These are phyloP conservation scores for Epinephelus lanceolatus DNA, from an alignment of 2,113 vertebrate genomes.

Conservation along the genomic window DNA sequence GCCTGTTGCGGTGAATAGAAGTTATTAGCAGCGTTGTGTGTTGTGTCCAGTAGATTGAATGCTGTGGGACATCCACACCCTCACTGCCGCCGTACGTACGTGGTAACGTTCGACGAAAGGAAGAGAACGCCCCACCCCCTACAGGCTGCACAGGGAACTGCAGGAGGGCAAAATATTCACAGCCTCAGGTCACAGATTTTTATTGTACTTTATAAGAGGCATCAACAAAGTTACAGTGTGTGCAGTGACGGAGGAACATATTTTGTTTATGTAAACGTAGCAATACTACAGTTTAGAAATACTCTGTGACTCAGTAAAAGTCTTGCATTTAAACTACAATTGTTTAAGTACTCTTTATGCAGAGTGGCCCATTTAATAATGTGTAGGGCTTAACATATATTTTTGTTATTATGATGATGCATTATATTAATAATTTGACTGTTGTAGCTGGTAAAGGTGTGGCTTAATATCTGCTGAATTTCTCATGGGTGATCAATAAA, in stretches of 20 bases:
- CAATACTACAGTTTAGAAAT: background rate
- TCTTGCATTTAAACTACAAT: background rate
- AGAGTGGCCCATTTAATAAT: no score
- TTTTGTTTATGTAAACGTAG: background rate
- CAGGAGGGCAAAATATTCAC: slow-evolving; percentile 29
- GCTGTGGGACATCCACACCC: slow-evolving; percentile 78
- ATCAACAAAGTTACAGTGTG: background rate
- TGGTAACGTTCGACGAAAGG: background rate
- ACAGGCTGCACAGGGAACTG: background rate
- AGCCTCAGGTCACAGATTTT: slow-evolving; percentile 49
- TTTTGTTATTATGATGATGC: no score
- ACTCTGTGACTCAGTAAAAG: background rate
- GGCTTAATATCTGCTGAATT: background rate
- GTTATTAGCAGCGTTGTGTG: slow-evolving; percentile 15
- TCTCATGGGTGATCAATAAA: no score
- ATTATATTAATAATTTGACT: no score
- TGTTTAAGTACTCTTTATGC: no score
- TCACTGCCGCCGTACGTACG: slow-evolving; percentile 45
- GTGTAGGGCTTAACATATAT: no score
- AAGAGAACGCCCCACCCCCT: slow-evolving; percentile 8
- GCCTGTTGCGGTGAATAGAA: background rate
- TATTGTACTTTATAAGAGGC: background rate
- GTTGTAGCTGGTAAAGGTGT: no score
- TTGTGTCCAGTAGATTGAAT: slow-evolving; percentile 13
- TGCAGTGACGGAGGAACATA: background rate